Base-by-base conservation (phyloP, 2,113 vertebrate genomes). In the Pipra filicauda region DNA sequence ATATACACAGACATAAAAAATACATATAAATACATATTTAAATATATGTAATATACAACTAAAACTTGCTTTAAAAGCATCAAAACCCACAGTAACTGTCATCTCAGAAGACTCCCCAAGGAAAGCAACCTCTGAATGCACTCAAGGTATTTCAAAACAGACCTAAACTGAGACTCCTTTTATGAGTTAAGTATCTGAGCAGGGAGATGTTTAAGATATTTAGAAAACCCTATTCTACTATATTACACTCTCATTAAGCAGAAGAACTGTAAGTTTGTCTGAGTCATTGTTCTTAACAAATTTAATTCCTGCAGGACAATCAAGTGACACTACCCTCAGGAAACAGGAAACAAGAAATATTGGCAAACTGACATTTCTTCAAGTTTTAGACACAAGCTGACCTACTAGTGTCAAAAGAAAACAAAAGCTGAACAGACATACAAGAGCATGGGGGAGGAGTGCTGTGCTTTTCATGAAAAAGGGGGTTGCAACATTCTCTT, bases 361-460 rank as follows among this genome's bases (percentile, higher is more conserved):
- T 88, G 91, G 81, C 76, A 93, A 85, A 91, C 23, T 80, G 52
- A 88, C 69, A 86, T 87, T 95, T 91, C 69, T 92, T 89, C 86
- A 93, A 91, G 78, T 89, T 96, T 93, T 89, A 93, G 85, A 96
- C 57, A 89, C 52, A 93, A 84, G 82, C 67, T 96, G 96, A 97
- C 94, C 95, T 89, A 96, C 71, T 92, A 96, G 85, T 80, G 93
- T 95, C 86, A 95, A 85, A 90, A 92, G 75, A 78, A 91, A 95
- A 95, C 93, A 96, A 96, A 97, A 94, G 78, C 67, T 75, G 59
- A 91, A 70, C 48, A 91, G 81, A 83, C 85, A 90, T 9, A 90
- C n/a, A 83, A 64, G 76, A 78, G 44, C 58, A 59, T 74, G 82
- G 72, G 64, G 67, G 75, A 90, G 85, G 64, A 94, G 82, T 15